Evolutionary conservation across 2,113 vertebrate species (phyloP).

Genomic region (Pteronura brasiliensis): DNA sequence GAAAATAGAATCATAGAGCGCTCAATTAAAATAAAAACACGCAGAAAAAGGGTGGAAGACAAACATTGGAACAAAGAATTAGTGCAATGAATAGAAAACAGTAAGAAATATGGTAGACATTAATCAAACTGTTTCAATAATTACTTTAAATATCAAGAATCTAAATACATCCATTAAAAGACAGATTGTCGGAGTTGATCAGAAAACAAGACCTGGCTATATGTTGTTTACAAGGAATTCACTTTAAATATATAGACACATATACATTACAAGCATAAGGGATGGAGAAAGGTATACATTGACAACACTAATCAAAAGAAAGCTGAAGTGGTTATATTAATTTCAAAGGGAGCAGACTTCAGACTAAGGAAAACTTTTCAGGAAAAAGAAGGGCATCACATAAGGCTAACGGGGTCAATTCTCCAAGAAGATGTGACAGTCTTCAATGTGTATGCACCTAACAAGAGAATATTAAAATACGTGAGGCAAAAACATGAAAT

Average conservation of each 20-base stretch:
- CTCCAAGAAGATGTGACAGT: not conserved
- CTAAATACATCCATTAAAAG: not conserved
- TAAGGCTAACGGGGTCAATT: not conserved
- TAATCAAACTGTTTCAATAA: not conserved
- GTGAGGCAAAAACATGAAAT: not conserved
- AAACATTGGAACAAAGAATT: not conserved
- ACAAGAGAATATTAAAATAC: not conserved
- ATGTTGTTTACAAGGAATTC: not conserved
- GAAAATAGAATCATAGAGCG: not conserved
- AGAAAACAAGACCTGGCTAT: not conserved
- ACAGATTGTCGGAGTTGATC: not conserved
- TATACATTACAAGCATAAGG: not conserved
- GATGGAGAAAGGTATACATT: not conserved
- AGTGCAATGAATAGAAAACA: not conserved
- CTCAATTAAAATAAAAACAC: not conserved
- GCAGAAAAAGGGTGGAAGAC: not conserved
- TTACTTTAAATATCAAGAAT: not conserved
- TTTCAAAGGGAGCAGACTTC: not conserved
- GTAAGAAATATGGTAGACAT: not conserved
- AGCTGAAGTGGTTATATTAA: not conserved
- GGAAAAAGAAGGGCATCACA: not conserved
- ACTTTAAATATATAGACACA: not conserved
- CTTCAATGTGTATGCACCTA: not conserved
- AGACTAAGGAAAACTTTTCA: not conserved
- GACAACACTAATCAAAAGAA: not conserved